phyloP scores from a whole-genome alignment of 1,140 invertebrate species.

The Lerema accius region DNA sequence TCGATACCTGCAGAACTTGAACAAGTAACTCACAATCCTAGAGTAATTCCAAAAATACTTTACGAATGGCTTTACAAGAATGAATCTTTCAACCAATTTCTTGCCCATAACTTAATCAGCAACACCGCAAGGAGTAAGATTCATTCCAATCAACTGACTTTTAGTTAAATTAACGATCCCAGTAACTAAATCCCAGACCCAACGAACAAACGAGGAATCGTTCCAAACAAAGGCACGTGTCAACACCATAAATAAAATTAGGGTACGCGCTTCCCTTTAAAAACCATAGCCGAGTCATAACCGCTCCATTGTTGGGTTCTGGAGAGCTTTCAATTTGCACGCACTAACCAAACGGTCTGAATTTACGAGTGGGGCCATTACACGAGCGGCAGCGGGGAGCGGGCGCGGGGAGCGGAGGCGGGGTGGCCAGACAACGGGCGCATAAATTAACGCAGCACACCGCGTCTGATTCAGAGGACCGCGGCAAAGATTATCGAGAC shows the following conservation, averaged over 20 bases:
- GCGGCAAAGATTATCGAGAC: conserved; percentile 37
- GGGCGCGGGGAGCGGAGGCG: too few species aligned
- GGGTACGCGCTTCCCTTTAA: conserved; percentile 49
- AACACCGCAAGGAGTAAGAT: background rate
- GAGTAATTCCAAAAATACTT: too few species aligned
- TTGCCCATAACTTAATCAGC: too few species aligned
- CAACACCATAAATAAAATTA: conserved; percentile 70
- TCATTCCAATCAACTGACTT: conserved; percentile 5
- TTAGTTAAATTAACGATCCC: conserved; percentile 11
- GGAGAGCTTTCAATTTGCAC: conserved; percentile 69
- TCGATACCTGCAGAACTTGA: too few species aligned
- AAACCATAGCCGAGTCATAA: conserved; percentile 44
- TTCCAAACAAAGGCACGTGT: conserved; percentile 58
- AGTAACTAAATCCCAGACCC: conserved; percentile 26
- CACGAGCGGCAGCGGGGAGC: too few species aligned
- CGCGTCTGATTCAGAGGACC: conserved; percentile 48
- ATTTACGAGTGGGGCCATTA: conserved; percentile 48
- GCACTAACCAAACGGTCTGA: conserved; percentile 50
- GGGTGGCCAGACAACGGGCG: too few species aligned
- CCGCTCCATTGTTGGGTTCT: conserved; percentile 40
- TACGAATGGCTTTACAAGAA: too few species aligned
- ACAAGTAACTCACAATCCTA: too few species aligned
- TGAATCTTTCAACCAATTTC: too few species aligned
- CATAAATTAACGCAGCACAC: conserved; percentile 57
- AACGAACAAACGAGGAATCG: conserved; percentile 3